Conservation (phyloP, 2,797 vertebrate species). For the Myotis daubentonii region DNA sequence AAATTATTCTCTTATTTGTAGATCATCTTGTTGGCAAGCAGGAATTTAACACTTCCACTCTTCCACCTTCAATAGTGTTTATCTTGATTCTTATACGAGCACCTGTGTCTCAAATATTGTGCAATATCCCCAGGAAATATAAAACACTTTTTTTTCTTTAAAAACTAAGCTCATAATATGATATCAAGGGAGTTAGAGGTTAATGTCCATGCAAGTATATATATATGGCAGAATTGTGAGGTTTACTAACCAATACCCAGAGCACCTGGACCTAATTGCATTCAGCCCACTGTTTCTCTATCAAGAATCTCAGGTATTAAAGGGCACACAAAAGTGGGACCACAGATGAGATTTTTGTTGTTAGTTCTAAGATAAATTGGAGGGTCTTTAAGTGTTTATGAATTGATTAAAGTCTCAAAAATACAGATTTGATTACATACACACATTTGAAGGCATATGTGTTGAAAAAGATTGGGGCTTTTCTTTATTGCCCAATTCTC, state of each 20-base stretch:
- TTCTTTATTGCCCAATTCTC: neutral
- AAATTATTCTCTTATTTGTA: neutral
- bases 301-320: neutral
- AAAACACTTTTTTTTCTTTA: neutral
- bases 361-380: neutral
- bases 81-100: neutral
- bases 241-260: neutral
- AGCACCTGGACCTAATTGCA: neutral
- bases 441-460: neutral
- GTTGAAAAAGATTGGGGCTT: neutral
- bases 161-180: neutral
- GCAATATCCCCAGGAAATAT: neutral
- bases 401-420: neutral
- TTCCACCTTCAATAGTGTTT: neutral
- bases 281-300: neutral
- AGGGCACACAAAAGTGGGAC: neutral
- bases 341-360: neutral
- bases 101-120: neutral
- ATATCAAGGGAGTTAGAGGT: neutral
- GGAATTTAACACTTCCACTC: neutral
- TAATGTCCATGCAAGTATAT: neutral
- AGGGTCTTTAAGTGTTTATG: neutral
- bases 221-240: neutral
- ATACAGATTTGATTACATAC: neutral
- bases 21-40: neutral